A percentile compares a stretch with the other conserved stretches of the same genome.
Conservation (phyloP, 2,888 invertebrate species). For the Neocrepidodera transversa region DNA sequence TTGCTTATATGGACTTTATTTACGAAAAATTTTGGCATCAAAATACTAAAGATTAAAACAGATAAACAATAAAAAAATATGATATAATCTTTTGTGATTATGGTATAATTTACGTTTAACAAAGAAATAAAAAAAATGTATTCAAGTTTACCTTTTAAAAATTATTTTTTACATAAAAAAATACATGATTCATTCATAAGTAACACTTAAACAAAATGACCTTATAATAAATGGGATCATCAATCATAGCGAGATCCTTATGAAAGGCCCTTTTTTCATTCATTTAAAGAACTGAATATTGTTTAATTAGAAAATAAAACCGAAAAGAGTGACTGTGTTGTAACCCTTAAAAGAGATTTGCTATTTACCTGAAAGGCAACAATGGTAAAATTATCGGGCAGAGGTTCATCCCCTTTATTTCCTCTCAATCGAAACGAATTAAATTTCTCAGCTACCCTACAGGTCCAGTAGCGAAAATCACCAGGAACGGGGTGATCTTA, state of each 20-base stretch:
- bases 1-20: too few relatives aligned
- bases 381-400: slow-evolving; percentile 52
- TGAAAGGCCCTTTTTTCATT: slow-evolving; percentile 7
- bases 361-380: slow-evolving; percentile 49
- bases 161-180: too few relatives aligned
- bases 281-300: slow-evolving; percentile 25
- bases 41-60: too few relatives aligned
- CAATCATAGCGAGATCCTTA: slow-evolving; percentile 17
- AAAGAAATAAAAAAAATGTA: too few relatives aligned
- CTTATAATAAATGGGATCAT: slow-evolving; percentile 20
- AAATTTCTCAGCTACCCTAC: slow-evolving; percentile 51
- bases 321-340: slow-evolving; percentile 42
- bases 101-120: too few relatives aligned
- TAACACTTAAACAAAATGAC: slow-evolving; percentile 12
- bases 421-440: slow-evolving; percentile 51
- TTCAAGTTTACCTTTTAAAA: too few relatives aligned
- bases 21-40: too few relatives aligned
- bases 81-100: too few relatives aligned
- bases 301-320: slow-evolving; percentile 53
- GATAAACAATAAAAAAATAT: too few relatives aligned
- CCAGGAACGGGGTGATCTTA: slow-evolving; percentile 47
- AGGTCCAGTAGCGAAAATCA: slow-evolving; percentile 48
- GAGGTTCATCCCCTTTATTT: slow-evolving; percentile 49
- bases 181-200: too few relatives aligned
- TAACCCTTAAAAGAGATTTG: slow-evolving; percentile 46